Conservation (phyloP, 1,140 invertebrate genomes). For the Theocolax elegans region DNA sequence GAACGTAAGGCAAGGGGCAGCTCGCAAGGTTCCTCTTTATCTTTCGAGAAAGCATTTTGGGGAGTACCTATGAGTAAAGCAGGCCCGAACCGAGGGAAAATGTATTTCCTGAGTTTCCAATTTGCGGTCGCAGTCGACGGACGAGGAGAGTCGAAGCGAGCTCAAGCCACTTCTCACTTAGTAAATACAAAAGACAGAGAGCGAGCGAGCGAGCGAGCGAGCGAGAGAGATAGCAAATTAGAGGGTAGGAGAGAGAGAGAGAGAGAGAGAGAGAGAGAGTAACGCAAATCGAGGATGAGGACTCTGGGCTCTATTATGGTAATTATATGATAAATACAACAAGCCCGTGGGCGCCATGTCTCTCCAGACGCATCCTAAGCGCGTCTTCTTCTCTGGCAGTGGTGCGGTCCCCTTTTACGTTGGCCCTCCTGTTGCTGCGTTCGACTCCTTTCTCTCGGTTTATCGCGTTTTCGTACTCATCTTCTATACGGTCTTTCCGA, state of each 20-base stretch:
- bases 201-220: slow-evolving; percentile 6
- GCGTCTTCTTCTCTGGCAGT: slow-evolving; percentile 42
- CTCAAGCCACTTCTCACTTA: not conserved
- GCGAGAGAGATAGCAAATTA: not conserved
- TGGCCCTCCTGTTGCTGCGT: slow-evolving; percentile 47
- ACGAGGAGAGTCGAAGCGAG: too few species aligned
- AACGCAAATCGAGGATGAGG: slow-evolving; percentile 49
- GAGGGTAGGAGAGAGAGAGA: slow-evolving; percentile 4
- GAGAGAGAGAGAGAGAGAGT: too few species aligned
- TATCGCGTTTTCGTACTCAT: slow-evolving; percentile 38
- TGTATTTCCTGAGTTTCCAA: slow-evolving; percentile 65
- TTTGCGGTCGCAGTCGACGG: slow-evolving; percentile 60
- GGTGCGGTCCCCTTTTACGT: slow-evolving; percentile 56
- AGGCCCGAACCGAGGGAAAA: slow-evolving; percentile 53
- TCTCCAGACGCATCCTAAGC: slow-evolving; percentile 47
- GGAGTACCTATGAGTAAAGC: not conserved
- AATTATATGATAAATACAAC: slow-evolving; percentile 70
- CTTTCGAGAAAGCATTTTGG: not conserved
- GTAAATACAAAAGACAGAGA: slow-evolving; percentile 12
- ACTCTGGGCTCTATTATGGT: slow-evolving; percentile 65
- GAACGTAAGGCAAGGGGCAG: too few species aligned
- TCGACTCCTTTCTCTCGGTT: not conserved
- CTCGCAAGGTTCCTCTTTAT: slow-evolving; percentile 1
- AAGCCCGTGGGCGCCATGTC: slow-evolving; percentile 63
- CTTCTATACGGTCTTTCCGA: slow-evolving; percentile 39